Conservation (phyloP, 2,797 vertebrate species). For the Oreonectes daqikongensis region DNA sequence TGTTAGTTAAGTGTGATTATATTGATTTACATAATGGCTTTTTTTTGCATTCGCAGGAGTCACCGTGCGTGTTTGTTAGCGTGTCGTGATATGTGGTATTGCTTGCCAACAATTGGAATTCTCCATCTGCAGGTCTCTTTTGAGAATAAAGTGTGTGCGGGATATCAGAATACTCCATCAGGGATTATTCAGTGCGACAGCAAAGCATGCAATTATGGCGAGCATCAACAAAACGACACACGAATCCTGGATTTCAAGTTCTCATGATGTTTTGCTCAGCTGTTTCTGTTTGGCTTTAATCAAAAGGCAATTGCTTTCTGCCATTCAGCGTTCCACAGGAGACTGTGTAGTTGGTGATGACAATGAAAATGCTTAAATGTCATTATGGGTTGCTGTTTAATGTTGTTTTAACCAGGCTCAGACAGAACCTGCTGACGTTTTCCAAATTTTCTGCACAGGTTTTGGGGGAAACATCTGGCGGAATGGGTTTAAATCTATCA, state of each 20-base stretch:
- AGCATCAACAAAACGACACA: slow-evolving; percentile 10
- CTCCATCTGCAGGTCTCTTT: slow-evolving; percentile 21
- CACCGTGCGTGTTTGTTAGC: slow-evolving; percentile 37
- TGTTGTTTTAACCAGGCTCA: neutral
- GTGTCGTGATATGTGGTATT: slow-evolving; percentile 18
- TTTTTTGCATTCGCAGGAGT: slow-evolving; percentile 31
- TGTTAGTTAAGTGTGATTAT: slow-evolving; percentile 45
- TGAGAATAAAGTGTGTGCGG: slow-evolving; percentile 15
- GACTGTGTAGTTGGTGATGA: neutral
- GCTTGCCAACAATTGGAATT: slow-evolving; percentile 22
- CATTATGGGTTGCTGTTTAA: neutral
- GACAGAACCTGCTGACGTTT: neutral
- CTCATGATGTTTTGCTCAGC: slow-evolving; percentile 5
- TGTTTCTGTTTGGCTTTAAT: slow-evolving; percentile 19
- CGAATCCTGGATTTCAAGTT: slow-evolving; percentile 4
- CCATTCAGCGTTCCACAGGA: neutral
- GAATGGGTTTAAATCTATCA: neutral
- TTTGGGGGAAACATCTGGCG: neutral
- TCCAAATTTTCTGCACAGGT: neutral
- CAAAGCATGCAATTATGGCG: slow-evolving; percentile 24
- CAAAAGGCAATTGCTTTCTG: slow-evolving; percentile 28
- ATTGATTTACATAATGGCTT: slow-evolving; percentile 54
- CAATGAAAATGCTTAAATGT: slow-evolving; percentile 4
- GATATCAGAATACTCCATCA: slow-evolving; percentile 7
- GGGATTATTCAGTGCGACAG: slow-evolving; percentile 9